Evolutionary conservation across 2,888 invertebrate species (phyloP).

Genomic region (Calameuta pallipes): DNA sequence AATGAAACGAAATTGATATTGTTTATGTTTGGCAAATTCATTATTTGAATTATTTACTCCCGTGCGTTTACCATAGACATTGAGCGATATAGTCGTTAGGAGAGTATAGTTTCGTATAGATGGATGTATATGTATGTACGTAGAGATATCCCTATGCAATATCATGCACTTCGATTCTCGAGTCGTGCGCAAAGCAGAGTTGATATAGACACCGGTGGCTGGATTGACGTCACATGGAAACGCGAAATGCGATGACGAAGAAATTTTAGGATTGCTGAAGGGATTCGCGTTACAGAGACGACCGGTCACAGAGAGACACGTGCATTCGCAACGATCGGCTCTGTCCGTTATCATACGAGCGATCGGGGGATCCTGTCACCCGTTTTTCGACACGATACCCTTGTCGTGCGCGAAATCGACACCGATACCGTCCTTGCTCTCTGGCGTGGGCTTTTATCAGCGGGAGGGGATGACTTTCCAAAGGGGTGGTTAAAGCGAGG

Average conservation of each 20-base stretch:
- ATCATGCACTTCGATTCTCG: background rate
- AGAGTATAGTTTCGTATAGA: background rate
- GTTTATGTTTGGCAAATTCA: background rate
- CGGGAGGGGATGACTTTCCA: slow-evolving; percentile 1
- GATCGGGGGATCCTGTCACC: background rate
- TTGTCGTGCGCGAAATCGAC: slow-evolving; percentile 47
- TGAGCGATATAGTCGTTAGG: background rate
- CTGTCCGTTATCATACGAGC: background rate
- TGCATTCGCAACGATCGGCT: background rate
- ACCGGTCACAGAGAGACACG: background rate
- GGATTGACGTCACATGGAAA: background rate
- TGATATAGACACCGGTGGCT: background rate
- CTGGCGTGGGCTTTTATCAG: background rate
- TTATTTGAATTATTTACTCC: background rate
- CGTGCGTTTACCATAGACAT: background rate
- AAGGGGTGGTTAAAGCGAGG: slow-evolving; percentile 42
- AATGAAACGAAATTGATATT: background rate
- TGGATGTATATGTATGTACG: background rate
- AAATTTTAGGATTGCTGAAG: background rate
- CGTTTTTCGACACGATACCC: slow-evolving; percentile 59
- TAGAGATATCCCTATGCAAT: background rate
- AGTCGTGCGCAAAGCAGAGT: background rate
- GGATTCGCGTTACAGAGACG: background rate
- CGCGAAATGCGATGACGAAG: background rate
- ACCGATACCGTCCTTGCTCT: background rate